A percentile compares a stretch with the other conserved stretches of the same genome.
Evolutionary conservation across 2,888 invertebrate genomes (phyloP).

Genomic region (Sarcophaga caerulescens): DNA sequence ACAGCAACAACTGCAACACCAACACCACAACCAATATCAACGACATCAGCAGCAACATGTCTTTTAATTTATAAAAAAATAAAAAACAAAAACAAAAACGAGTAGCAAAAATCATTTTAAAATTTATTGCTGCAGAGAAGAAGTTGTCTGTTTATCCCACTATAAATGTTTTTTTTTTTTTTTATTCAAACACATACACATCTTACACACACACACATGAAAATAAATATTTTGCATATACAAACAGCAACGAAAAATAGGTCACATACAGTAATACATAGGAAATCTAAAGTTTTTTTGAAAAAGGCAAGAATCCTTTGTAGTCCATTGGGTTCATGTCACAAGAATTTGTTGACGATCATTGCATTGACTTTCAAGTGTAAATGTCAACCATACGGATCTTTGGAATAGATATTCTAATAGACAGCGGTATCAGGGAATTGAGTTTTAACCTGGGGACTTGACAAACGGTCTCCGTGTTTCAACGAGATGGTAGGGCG

Average conservation of each 20-base stretch:
- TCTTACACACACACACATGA: background rate
- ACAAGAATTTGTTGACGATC: too few relatives aligned
- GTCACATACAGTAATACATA: background rate
- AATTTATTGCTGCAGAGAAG: slow-evolving; percentile 52
- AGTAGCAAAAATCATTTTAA: slow-evolving; percentile 63
- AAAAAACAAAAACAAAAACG: slow-evolving; percentile 28
- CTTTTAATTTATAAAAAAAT: slow-evolving; percentile 7
- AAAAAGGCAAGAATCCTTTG: background rate
- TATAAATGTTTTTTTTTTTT: background rate
- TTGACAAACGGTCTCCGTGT: too few relatives aligned
- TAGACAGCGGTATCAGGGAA: too few relatives aligned
- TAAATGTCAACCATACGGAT: too few relatives aligned
- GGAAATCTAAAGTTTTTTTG: background rate
- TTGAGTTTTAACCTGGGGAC: too few relatives aligned
- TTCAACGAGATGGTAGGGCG: too few relatives aligned
- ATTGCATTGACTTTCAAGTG: too few relatives aligned
- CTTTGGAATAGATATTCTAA: too few relatives aligned
- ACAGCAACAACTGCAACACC: background rate
- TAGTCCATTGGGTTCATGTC: too few relatives aligned
- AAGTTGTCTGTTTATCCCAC: slow-evolving; percentile 33
- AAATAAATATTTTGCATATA: background rate
- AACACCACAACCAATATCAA: background rate
- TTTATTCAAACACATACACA: background rate
- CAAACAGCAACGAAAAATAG: background rate
- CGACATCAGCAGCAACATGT: slow-evolving; percentile 44